Conservation (phyloP, 2,113 vertebrate species). For the Corythaixoides concolor region DNA sequence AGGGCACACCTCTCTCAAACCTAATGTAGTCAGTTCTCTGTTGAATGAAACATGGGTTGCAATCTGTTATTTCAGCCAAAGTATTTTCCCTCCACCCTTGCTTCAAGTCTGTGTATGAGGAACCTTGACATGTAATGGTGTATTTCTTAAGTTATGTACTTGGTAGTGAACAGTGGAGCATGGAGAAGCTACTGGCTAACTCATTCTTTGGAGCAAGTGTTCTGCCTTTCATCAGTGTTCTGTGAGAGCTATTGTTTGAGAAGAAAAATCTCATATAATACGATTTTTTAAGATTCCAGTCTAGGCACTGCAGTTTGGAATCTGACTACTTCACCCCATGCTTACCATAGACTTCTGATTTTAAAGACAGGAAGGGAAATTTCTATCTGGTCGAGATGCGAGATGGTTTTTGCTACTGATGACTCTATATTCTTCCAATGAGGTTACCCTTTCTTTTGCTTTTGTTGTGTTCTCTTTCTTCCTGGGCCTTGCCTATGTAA, state of each 20-base stretch:
- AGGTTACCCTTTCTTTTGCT: not conserved
- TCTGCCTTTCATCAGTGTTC: not conserved
- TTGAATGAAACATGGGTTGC: not conserved
- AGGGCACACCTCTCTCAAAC: not conserved
- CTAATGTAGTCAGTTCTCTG: not conserved
- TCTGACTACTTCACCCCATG: not conserved
- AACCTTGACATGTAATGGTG: not conserved
- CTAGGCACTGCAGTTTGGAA: not conserved
- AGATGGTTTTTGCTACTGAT: not conserved
- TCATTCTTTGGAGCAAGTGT: not conserved
- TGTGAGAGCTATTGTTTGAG: not conserved
- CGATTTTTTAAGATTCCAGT: not conserved
- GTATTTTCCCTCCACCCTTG: not conserved
- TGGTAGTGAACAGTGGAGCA: not conserved
- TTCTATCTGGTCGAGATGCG: not conserved
- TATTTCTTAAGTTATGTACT: not conserved
- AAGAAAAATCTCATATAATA: not conserved
- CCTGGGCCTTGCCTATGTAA: not conserved
- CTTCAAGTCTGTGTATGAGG: not conserved
- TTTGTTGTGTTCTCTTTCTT: conserved; percentile 1
- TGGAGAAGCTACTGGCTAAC: not conserved
- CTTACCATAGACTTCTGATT: not conserved
- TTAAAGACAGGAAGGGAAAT: not conserved
- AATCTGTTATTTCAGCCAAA: not conserved
- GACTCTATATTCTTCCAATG: not conserved